Evolutionary conservation across 35 echinoderm and acorn worm genomes (phyloP).

Genomic region (Lytechinus pictus): DNA sequence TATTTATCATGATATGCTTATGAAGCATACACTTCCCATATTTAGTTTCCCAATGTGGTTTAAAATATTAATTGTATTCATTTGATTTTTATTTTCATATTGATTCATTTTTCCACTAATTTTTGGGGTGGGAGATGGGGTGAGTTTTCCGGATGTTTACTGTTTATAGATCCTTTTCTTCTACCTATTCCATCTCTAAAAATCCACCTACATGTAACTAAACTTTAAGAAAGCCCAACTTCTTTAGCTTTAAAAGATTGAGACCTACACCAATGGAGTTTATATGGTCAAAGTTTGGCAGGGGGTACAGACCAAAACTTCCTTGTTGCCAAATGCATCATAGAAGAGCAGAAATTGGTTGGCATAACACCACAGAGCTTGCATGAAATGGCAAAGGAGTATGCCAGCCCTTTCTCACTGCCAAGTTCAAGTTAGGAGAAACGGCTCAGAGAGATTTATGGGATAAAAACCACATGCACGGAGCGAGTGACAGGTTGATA

Average conservation of each 20-base stretch:
- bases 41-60: too few relatives aligned
- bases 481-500: conserved; percentile 9
- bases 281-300: background rate
- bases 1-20: too few relatives aligned
- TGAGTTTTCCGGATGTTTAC: too few relatives aligned
- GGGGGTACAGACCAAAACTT: background rate
- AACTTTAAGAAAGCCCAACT: too few relatives aligned
- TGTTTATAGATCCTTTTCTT: background rate
- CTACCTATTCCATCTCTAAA: background rate
- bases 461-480: background rate
- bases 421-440: background rate
- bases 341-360: background rate
- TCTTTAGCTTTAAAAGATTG: too few relatives aligned
- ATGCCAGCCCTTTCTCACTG: background rate
- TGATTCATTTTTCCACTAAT: too few relatives aligned
- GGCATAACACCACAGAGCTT: background rate
- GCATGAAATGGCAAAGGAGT: background rate
- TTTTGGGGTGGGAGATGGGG: too few relatives aligned
- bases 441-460: background rate
- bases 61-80: too few relatives aligned
- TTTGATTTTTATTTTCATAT: too few relatives aligned
- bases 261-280: too few relatives aligned
- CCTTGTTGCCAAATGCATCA: background rate
- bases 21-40: too few relatives aligned
- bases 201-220: background rate